Base-by-base conservation (phyloP, 2,797 vertebrate species). In the Neosilurus mollespiculum region DNA sequence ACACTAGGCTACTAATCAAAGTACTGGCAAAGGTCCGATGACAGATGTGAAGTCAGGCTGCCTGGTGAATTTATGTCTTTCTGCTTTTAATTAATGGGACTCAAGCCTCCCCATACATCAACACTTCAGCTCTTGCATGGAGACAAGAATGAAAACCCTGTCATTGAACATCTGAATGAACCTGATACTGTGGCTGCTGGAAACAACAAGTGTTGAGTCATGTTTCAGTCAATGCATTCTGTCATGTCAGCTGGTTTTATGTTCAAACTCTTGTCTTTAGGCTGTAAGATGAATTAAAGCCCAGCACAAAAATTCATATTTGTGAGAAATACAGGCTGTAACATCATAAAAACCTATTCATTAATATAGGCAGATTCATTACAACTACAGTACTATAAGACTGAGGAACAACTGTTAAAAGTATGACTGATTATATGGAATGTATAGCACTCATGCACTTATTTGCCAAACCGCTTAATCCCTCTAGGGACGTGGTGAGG, bases 121-220 rank as follows among this genome's bases (percentile, higher is more conserved):
- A 75, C 83, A 86, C 78, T 51, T 79, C 80, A 62, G 64, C 65
- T 75, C 16, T 59, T 76, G 69, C 72, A 49, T 67, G 30, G 67
- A 85, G 73, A 78, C 62, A 16, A 59, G 58, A 86, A 71, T 84
- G 69, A 75, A 88, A 88, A 88, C 69, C 81, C 80, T 10, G 30
- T 65, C 58, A 71, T 71, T 81, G 65, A 71, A 65, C 61, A 66
- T 72, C 76, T 65, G 24, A 73, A 56, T 51, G 83, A 82, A 53
- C 64, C 56, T 78, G 54, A 66, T 66, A 78, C 16, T 53, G 16
- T 34, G 71, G 58, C 71, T 78, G 59, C 72, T 83, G 83, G 82
- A 80, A 64, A 43, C 81, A 69, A 77, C 43, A 61, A 77, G 24
- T 61, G 53, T 59, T 59, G 77, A 78, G 65, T 70, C 71, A 84